These are phyloP conservation scores for Plemyria rubiginata DNA, from an alignment of 2,888 invertebrate species.

Conservation along the genomic window DNA sequence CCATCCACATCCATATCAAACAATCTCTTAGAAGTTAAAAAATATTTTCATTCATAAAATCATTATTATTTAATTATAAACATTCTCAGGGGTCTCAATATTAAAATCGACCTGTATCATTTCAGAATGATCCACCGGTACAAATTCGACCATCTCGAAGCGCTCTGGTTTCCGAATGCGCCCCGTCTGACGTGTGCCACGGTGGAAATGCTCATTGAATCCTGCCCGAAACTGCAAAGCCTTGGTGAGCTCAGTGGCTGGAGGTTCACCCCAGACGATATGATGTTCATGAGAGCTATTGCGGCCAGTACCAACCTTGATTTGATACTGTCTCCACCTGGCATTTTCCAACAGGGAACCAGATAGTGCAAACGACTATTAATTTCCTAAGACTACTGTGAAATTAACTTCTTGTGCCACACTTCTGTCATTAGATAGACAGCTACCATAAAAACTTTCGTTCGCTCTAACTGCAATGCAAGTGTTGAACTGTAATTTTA, in stretches of 20 bases:
- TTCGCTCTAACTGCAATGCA: neutral
- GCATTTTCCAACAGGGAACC: slow-evolving; percentile 79
- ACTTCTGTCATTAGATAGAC: slow-evolving; percentile 32
- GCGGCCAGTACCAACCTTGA: slow-evolving; percentile 88
- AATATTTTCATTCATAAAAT: too few species aligned
- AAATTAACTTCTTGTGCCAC: neutral
- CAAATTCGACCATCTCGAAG: slow-evolving; percentile 86
- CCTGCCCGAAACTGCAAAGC: slow-evolving; percentile 87
- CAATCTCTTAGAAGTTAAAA: too few species aligned
- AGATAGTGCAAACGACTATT: slow-evolving; percentile 1
- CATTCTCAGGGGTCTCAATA: neutral
- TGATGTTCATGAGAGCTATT: slow-evolving; percentile 87
- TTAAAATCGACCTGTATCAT: slow-evolving; percentile 5
- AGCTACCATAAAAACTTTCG: neutral
- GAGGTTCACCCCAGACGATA: slow-evolving; percentile 87
- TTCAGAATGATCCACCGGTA: slow-evolving; percentile 87
- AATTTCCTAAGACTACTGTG: neutral
- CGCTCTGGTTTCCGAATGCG: slow-evolving; percentile 89
- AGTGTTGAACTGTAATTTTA: neutral
- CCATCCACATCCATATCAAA: too few species aligned
- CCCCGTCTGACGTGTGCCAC: slow-evolving; percentile 86
- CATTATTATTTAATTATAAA: too few species aligned
- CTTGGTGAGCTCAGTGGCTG: slow-evolving; percentile 89
- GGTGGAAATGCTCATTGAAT: slow-evolving; percentile 88
- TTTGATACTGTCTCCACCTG: slow-evolving; percentile 86